Percentiles rank a stretch among this genome's conserved stretches.
These are phyloP conservation scores for Myiozetetes cayanensis DNA, from an alignment of 2,113 vertebrate species.

Conservation along the genomic window DNA sequence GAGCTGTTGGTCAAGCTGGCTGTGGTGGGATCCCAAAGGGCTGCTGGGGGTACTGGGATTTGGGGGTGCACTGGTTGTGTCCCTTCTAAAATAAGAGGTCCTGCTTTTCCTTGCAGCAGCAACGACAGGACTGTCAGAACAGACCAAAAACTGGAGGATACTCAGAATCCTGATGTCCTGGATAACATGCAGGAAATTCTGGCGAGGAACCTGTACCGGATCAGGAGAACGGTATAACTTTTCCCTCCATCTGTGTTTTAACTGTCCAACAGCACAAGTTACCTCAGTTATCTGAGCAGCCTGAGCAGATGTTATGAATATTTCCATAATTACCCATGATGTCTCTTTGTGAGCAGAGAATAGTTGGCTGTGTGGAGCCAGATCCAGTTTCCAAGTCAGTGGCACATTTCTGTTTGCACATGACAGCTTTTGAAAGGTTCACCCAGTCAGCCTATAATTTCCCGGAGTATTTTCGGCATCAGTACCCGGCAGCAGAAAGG, in stretches of 20 bases:
- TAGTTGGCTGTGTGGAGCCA: conserved; percentile 53
- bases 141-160: conserved; percentile 39
- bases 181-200: conserved; percentile 81
- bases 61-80: background rate
- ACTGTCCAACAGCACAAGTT: conserved; percentile 9
- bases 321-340: conserved; percentile 53
- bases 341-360: conserved; percentile 52
- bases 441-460: conserved; percentile 62
- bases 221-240: conserved; percentile 76
- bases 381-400: conserved; percentile 54
- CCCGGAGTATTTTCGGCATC: conserved; percentile 39
- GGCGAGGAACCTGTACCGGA: conserved; percentile 79
- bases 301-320: conserved; percentile 53
- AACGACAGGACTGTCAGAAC: conserved; percentile 27
- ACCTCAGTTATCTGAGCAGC: background rate
- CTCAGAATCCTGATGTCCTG: conserved; percentile 54
- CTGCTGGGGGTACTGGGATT: background rate
- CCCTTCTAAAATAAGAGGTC: background rate
- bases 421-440: conserved; percentile 65
- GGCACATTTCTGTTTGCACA: conserved; percentile 53
- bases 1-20: background rate
- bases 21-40: background rate
- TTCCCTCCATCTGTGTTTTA: background rate
- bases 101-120: background rate
- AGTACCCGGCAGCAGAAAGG: background rate